Evolutionary conservation across 2,797 vertebrate genomes (phyloP).

Genomic region (Mus spretus): DNA sequence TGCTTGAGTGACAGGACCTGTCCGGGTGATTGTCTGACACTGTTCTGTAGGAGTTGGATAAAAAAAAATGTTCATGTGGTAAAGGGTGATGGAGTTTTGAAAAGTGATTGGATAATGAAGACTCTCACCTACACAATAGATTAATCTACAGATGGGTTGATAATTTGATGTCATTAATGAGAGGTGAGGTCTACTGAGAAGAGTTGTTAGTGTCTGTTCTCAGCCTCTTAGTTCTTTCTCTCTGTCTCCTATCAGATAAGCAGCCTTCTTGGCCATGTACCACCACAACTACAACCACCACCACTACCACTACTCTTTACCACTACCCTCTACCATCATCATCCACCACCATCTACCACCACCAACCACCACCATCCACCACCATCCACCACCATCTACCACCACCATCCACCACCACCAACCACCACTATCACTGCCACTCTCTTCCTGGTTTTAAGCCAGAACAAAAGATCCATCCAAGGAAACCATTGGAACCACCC

Average conservation of each 20-base stretch:
- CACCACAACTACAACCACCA: not conserved
- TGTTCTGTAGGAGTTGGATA: no score
- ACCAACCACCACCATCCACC: not conserved
- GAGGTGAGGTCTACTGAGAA: not conserved
- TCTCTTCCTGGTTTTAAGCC: not conserved
- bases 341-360: not conserved
- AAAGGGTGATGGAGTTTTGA: not conserved
- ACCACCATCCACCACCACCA: not conserved
- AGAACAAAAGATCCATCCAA: not conserved
- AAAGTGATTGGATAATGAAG: not conserved
- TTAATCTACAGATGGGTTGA: not conserved
- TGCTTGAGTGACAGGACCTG: not conserved
- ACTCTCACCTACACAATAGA: not conserved
- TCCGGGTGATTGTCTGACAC: not conserved
- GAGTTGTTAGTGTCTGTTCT: not conserved
- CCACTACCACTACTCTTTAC: not conserved
- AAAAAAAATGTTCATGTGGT: not conserved
- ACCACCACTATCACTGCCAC: not conserved
- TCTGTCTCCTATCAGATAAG: not conserved
- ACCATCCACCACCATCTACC: not conserved
- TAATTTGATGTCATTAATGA: not conserved
- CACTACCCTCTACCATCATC: not conserved
- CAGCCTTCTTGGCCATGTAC: not conserved
- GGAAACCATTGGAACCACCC: not conserved
- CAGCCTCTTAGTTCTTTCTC: not conserved